A percentile compares a stretch with the other conserved stretches of the same genome.
phyloP scores from a whole-genome alignment of 2,113 vertebrate genomes.

The Thamnaconus septentrionalis region DNA sequence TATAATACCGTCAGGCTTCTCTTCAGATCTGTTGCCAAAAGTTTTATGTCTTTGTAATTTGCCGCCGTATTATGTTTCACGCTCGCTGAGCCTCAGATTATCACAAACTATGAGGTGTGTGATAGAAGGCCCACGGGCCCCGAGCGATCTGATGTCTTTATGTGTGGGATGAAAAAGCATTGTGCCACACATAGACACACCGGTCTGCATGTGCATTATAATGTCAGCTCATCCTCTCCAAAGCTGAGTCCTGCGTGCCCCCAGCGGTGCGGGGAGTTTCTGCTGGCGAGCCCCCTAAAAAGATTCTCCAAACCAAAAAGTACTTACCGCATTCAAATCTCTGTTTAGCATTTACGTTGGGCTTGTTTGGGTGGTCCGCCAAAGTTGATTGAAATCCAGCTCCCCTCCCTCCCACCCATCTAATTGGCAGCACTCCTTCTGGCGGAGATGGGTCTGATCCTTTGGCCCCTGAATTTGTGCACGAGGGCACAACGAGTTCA shows the following conservation, averaged over 20 bases:
- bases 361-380: slow-evolving; percentile 65
- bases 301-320: slow-evolving; percentile 41
- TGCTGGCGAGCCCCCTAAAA: neutral
- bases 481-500: slow-evolving; percentile 45
- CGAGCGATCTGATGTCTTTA: no score
- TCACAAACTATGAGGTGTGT: slow-evolving; percentile 29
- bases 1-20: neutral
- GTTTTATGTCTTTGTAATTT: slow-evolving; percentile 22
- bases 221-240: slow-evolving; percentile 71
- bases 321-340: slow-evolving; percentile 67
- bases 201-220: slow-evolving; percentile 71
- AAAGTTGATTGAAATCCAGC: slow-evolving; percentile 47
- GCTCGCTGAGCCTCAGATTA: slow-evolving; percentile 19
- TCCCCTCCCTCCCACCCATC: slow-evolving; percentile 13
- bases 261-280: slow-evolving; percentile 38
- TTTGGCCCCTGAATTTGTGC: slow-evolving; percentile 43
- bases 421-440: slow-evolving; percentile 61
- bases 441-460: slow-evolving; percentile 56
- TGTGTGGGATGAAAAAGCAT: no score
- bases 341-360: slow-evolving; percentile 60
- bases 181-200: slow-evolving; percentile 13
- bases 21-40: slow-evolving; percentile 11
- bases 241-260: slow-evolving; percentile 40
- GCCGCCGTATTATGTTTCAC: slow-evolving; percentile 14
- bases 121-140: neutral